A percentile compares a stretch with the other conserved stretches of the same genome.
Conservation (phyloP, 1,140 invertebrate genomes). For the Agrilus planipennis region DNA sequence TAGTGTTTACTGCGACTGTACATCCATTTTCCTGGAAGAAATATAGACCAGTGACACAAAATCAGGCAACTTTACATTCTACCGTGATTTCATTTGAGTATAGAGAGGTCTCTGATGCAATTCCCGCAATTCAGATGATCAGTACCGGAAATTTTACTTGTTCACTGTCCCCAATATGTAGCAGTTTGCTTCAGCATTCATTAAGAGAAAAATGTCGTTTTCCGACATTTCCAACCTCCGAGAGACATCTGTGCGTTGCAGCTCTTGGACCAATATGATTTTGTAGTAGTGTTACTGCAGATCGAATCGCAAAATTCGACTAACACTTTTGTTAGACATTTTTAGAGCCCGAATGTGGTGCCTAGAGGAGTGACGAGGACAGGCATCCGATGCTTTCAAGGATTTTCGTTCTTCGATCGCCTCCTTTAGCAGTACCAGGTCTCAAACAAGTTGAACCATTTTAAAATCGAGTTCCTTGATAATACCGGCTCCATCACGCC, state of each 20-base stretch:
- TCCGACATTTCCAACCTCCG: background rate
- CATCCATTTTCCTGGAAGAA: constrained; percentile 6
- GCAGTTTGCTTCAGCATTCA: constrained; percentile 20
- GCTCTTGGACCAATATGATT: background rate
- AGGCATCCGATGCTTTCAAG: constrained; percentile 13
- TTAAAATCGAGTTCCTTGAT: constrained; percentile 5
- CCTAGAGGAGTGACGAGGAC: too few species aligned
- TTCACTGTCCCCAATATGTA: constrained; percentile 21
- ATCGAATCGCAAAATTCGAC: background rate
- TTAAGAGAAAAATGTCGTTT: too few species aligned
- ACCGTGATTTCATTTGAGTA: too few species aligned
- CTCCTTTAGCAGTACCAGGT: constrained; percentile 13
- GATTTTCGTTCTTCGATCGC: constrained; percentile 10
- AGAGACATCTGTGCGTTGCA: background rate
- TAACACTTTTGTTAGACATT: too few species aligned
- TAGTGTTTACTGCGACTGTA: too few species aligned
- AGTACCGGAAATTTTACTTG: too few species aligned
- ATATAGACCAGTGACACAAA: too few species aligned
- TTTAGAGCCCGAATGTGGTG: too few species aligned
- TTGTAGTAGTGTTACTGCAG: constrained; percentile 3
- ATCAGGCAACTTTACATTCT: constrained; percentile 10
- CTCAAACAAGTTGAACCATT: constrained; percentile 12
- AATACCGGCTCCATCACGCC: too few species aligned
- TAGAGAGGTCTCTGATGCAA: too few species aligned
- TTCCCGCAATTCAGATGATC: too few species aligned